These are phyloP conservation scores for Diorhabda sublineata DNA, from an alignment of 1,140 invertebrate species.

Conservation along the genomic window DNA sequence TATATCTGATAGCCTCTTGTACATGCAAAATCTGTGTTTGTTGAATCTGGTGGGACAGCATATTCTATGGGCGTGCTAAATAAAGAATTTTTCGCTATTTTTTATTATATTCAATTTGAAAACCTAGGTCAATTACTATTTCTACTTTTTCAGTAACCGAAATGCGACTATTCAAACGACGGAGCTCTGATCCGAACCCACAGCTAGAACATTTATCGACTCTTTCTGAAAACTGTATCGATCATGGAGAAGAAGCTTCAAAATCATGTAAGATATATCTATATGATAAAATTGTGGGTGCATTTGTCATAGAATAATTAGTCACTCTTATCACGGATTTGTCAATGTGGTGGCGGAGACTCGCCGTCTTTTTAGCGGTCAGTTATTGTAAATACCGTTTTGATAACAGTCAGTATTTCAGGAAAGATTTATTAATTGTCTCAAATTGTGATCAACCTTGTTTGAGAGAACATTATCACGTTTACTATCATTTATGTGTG, in stretches of 20 bases:
- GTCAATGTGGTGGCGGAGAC: background rate
- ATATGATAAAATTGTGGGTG: background rate
- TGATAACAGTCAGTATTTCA: background rate
- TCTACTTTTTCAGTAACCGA: conserved; percentile 10
- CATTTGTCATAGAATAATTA: background rate
- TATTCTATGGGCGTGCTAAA: too few species aligned
- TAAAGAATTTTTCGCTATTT: too few species aligned
- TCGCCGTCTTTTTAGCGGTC: background rate
- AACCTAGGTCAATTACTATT: background rate
- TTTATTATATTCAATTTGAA: too few species aligned
- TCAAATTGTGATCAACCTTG: background rate
- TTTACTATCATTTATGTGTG: background rate
- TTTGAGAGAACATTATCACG: background rate
- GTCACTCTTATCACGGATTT: background rate
- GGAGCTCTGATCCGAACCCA: conserved; percentile 40
- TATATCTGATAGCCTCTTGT: too few species aligned
- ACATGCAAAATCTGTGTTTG: too few species aligned
- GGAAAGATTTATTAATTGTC: background rate
- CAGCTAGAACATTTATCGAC: conserved; percentile 35
- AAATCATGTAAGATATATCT: conserved; percentile 28
- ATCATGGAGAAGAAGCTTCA: conserved; percentile 11
- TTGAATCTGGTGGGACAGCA: too few species aligned
- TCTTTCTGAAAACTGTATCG: conserved; percentile 27
- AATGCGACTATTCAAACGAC: conserved; percentile 40
- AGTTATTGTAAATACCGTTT: background rate